Evolutionary conservation across 2,113 vertebrate species (phyloP).

Genomic region (Mustela nigripes): DNA sequence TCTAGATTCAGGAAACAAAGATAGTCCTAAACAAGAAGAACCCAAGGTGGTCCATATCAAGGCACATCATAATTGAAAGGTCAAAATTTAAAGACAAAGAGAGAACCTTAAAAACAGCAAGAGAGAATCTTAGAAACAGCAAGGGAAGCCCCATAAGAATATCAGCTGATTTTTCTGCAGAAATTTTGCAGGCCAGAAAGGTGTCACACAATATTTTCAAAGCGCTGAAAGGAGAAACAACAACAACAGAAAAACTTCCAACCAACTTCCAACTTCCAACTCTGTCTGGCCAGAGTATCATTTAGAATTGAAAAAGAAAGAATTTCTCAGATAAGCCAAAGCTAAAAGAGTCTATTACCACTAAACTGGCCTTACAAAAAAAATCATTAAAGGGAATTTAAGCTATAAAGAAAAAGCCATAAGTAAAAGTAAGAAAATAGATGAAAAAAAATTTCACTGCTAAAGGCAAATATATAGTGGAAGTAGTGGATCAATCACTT

Average conservation of each 20-base stretch:
- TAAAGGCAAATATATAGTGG: background rate
- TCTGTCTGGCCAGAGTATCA: background rate
- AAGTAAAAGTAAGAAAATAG: background rate
- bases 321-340: background rate
- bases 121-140: background rate
- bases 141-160: background rate
- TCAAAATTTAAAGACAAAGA: background rate
- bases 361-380: background rate
- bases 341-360: background rate
- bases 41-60: background rate
- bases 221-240: background rate
- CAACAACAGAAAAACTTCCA: background rate
- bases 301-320: background rate
- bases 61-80: background rate
- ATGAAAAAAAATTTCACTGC: background rate
- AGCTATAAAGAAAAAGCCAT: background rate
- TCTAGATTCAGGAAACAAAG: background rate
- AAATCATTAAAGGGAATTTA: background rate
- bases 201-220: background rate
- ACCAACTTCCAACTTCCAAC: background rate
- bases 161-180: background rate
- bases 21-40: background rate
- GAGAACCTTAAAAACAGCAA: background rate
- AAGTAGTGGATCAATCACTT: background rate
- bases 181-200: background rate